Evolutionary conservation across 64 coral and sea anemone species (phyloP), one percentile per base, ranked within the genome.

Genomic region (Hydrozoanthus tunicans): DNA sequence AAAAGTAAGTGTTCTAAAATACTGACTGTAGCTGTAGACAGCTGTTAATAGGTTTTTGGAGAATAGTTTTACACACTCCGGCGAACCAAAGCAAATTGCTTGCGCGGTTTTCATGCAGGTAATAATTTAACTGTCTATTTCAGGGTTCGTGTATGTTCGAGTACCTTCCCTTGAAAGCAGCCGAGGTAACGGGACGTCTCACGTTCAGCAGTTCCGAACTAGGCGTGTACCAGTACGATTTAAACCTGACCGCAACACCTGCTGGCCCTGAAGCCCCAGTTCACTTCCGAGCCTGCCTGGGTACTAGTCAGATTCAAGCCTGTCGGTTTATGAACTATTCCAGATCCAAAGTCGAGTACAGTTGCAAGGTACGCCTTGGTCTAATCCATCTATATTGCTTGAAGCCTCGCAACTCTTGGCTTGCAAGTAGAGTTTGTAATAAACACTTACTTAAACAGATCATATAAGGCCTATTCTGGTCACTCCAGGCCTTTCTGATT

Each of bases 91-190:
- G 66, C 24, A 14, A 69, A n/a, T n/a, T 6, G 15, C 15, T n/a
- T 69, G 15, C n/a, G 12, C 13, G 20, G 6, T 72, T 26, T 5
- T 24, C 56, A 23, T 24, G 2, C 4, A 20, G 10, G 9, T 0
- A 52, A 20, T 66, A 62, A 24, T 62, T 15, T 85, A 43, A 43
- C 7, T 78, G 13, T 51, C 8, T 9, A 77, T 84, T 73, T 20
- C 82, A 98, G 96, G 96, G 96, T 24, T 94, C 96, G 54, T 98
- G 93, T 82, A 94, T 91, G 81, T 98, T 98, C 73, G 96, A 98
- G 69, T 98, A 94, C 60, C 86, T 98, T 1, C 96, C 96, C 4
- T 67, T 98, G 53, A 98, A 98, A 51, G 90, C 96, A 77, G 96
- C 93, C 14, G 96, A 98, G 3, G 63, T 91, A 6, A 85, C 91